phyloP scores from a whole-genome alignment of 1,140 invertebrate genomes.

The Himalopsyche phryganea region DNA sequence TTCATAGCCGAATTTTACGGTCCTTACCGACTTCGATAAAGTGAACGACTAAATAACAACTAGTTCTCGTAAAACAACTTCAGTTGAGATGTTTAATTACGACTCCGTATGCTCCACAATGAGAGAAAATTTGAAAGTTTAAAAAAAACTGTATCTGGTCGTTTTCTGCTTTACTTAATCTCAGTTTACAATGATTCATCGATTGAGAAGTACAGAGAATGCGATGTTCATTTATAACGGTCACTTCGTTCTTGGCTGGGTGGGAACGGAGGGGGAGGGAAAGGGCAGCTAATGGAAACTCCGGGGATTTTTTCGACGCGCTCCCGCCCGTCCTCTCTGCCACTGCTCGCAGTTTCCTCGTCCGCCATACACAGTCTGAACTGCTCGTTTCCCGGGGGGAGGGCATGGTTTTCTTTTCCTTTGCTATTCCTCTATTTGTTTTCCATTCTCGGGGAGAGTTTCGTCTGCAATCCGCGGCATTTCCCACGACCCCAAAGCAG shows the following conservation, averaged over 20 bases:
- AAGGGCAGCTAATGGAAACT: slow-evolving; percentile 27
- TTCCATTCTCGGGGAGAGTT: slow-evolving; percentile 14
- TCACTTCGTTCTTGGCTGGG: slow-evolving; percentile 5
- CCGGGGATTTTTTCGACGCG: slow-evolving; percentile 23
- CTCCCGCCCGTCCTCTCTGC: too few relatives aligned
- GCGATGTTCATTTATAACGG: slow-evolving; percentile 17
- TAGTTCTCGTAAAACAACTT: too few relatives aligned
- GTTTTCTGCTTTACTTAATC: too few relatives aligned
- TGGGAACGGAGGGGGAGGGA: not conserved
- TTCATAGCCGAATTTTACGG: too few relatives aligned
- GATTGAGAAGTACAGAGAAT: not conserved
- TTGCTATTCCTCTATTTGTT: slow-evolving; percentile 28
- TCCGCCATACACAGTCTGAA: too few relatives aligned
- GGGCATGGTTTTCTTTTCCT: slow-evolving; percentile 1
- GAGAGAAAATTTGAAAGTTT: too few relatives aligned
- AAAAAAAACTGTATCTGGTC: too few relatives aligned
- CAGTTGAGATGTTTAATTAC: too few relatives aligned
- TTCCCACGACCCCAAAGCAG: slow-evolving; percentile 18
- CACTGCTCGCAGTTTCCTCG: too few relatives aligned
- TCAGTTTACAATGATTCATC: not conserved
- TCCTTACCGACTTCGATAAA: too few relatives aligned
- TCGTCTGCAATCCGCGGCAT: slow-evolving; percentile 22
- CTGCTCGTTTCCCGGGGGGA: not conserved
- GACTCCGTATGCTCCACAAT: too few relatives aligned
- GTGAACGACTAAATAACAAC: too few relatives aligned